A percentile compares a stretch with the other conserved stretches of the same genome.
Evolutionary conservation across 2,113 vertebrate species (phyloP).

Genomic region (Ictalurus furcatus): DNA sequence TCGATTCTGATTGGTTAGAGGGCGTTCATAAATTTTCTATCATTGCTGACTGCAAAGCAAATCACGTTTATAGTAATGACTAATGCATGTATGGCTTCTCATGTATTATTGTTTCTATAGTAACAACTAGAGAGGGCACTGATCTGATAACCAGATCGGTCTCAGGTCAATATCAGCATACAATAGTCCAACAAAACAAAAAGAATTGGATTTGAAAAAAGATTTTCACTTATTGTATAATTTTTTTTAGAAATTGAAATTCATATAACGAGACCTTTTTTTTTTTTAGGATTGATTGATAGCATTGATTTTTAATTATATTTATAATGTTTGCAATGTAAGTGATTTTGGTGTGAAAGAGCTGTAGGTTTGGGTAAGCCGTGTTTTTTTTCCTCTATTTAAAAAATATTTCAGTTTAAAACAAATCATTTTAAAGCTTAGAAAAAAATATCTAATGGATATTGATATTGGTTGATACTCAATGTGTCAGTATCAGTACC

Average conservation of each 20-base stretch:
- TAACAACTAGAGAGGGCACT: background rate
- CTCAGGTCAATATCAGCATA: background rate
- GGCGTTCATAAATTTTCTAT: background rate
- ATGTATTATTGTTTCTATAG: background rate
- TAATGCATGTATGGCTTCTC: background rate
- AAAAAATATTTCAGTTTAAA: background rate
- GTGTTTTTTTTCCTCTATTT: background rate
- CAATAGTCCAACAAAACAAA: background rate
- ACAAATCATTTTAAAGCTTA: background rate
- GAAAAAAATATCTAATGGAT: background rate
- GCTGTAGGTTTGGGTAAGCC: background rate
- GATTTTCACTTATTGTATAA: background rate
- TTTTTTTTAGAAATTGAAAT: background rate
- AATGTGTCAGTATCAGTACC: background rate
- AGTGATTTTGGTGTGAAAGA: background rate
- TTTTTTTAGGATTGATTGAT: background rate
- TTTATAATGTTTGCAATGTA: background rate
- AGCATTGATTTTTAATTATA: background rate
- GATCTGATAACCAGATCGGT: background rate
- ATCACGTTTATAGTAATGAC: background rate
- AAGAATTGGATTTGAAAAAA: background rate
- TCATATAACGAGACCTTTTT: background rate
- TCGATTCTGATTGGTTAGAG: background rate
- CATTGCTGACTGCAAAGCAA: background rate
- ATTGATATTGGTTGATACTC: background rate